phyloP scores from a whole-genome alignment of 1,140 invertebrate species.

The Meloidogyne floridensis region DNA sequence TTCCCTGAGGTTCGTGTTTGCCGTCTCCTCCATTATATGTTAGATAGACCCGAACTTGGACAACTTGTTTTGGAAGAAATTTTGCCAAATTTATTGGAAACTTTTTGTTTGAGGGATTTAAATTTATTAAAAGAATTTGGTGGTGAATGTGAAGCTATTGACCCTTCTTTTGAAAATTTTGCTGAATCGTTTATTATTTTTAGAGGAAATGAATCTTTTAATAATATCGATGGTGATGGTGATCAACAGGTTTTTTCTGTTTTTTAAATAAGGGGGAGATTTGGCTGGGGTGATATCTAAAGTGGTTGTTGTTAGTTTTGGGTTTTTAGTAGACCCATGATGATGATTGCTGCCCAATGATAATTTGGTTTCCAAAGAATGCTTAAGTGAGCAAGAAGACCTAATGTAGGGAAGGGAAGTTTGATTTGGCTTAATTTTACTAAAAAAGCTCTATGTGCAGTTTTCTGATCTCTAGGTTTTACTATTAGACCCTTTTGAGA shows the following conservation, averaged over 20 bases:
- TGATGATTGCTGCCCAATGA: no score
- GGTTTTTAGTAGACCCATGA: no score
- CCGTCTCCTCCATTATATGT: constrained; percentile 80
- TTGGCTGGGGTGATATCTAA: no score
- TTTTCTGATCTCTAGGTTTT: no score
- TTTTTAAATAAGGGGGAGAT: no score
- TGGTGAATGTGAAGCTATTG: constrained; percentile 47
- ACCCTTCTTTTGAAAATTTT: constrained; percentile 46
- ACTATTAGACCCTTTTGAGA: no score
- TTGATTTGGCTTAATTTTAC: no score
- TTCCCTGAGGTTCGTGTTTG: constrained; percentile 72
- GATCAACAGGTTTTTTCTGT: constrained; percentile 17
- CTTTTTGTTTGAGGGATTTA: constrained; percentile 31
- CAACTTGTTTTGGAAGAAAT: constrained; percentile 82
- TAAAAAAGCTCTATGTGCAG: no score
- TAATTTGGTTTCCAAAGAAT: no score
- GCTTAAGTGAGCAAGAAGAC: no score
- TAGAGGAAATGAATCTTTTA: neutral
- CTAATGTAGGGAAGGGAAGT: no score
- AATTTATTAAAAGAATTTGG: constrained; percentile 37
- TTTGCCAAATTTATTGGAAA: constrained; percentile 81
- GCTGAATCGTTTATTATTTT: constrained; percentile 19
- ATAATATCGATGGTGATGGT: neutral
- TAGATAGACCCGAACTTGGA: constrained; percentile 87
- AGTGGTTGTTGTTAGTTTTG: no score